Evolutionary conservation across 2,113 vertebrate genomes (phyloP), one percentile per base, ranked within the genome.

Genomic region (Oryzias curvinotus): DNA sequence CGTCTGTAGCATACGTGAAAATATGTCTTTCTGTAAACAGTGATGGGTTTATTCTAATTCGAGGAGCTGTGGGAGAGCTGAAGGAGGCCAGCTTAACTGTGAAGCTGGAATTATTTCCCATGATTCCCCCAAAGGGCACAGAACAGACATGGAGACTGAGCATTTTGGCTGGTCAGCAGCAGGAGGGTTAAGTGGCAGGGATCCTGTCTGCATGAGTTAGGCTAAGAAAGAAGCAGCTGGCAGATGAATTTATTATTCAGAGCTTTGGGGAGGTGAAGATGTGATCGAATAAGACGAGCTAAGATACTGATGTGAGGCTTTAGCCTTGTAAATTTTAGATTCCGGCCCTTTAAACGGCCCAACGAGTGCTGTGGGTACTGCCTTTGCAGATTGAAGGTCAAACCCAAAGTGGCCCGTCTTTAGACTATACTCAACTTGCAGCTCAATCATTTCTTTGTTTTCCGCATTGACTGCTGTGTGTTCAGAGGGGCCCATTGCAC

Each of bases 381-480:
- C 69, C 78, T 78, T 50, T 62, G 77, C 36, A 10, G 85, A 87
- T 84, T 75, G 75, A 91, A 90, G 90, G 85, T 88, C 85, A 83
- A 74, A 50, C 78, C 73, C 74, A 68, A 73, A 66, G 77, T 57
- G 65, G 78, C 73, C 65, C 28, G 80, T 68, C 73, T 80, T 82
- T 87, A 83, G 86, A 89, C 72, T 81, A 84, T 45, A 55, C 68
- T 17, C 65, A 26, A 60, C 60, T 59, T 73, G 17, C 64, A 41
- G 69, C 88, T 93, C 87, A 93, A 92, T 93, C 85, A 73, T 57
- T 69, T 77, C 91, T 93, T 93, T 93, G 91, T 93, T 75, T 87
- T 59, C 46, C 25, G 25, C 60, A 62, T 58, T 78, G 85, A 82
- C 85, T 84, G 78, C 68, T 26, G 18, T 79, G 81, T 80, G 81